Evolutionary conservation across 2,113 vertebrate genomes (phyloP), one percentile per base, ranked within the genome.

Genomic region (Syrmaticus mikado): DNA sequence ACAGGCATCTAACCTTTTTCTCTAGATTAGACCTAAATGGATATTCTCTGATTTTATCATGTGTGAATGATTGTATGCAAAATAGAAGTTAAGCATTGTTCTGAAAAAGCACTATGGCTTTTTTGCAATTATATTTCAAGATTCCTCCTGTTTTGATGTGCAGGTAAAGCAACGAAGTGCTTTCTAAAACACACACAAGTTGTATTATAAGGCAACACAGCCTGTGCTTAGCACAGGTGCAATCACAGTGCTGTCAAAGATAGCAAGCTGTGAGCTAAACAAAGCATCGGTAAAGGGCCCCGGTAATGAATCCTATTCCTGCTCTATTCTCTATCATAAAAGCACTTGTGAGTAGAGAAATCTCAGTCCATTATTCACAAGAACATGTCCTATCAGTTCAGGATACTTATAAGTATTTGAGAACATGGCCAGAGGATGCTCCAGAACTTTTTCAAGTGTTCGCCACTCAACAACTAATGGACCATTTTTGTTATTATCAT

Each of bases 41-140:
- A 34, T 83, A 3, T 76, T 40, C 72, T 89, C 48, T 77, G 84
- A 58, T 22, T 2, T 89, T 76, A 60, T 7, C 27, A 4, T 40
- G 14, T 22, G n/a, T 58, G 52, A 78, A 55, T 45, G 27, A 28
- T 85, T 91, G 84, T 75, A 61, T 25, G 28, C 25, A 72, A 82
- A 91, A 85, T 3, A 5, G 11, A 71, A 87, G 7, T 41, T 71
- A 67, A 50, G 4, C 6, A 61, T 57, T 1, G 55, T 68, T 91
- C 40, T 82, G 43, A 82, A 61, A 17, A 53, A 82, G 41, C 20
- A 68, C 32, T 79, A 61, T 65, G 52, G 10, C 1, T 28, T 68
- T 89, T 89, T 85, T 89, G 32, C 50, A 8, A 34, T 40, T 92
- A 6, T 67, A 36, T 68, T 95, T 94, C 58, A 96, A 61, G 18